phyloP scores from a whole-genome alignment of 92 coral and sea anemone genomes.

The Phenganax marumi region DNA sequence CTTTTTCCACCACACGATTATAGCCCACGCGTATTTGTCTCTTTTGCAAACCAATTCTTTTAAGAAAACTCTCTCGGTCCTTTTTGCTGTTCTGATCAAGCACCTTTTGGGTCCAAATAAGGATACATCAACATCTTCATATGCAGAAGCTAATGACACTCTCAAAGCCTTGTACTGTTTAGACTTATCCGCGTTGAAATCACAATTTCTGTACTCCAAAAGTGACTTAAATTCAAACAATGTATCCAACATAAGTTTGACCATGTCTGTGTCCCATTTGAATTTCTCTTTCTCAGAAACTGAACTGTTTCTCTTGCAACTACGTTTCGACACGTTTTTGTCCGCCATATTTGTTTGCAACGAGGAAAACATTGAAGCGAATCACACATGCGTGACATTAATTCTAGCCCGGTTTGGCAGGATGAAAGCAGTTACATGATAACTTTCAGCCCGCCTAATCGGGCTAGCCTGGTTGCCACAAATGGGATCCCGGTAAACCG shows the following conservation, averaged over 20 bases:
- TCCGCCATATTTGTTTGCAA: constrained; percentile 1
- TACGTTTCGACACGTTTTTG: neutral
- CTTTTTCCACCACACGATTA: constrained; percentile 6
- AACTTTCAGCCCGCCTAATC: constrained; percentile 36
- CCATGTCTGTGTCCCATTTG: constrained; percentile 1
- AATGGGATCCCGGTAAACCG: neutral
- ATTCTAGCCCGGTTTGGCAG: neutral
- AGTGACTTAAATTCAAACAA: neutral
- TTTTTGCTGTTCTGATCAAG: neutral
- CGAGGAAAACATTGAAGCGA: neutral
- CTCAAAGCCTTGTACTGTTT: neutral
- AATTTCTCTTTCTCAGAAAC: neutral
- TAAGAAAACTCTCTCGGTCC: neutral
- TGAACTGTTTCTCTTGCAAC: neutral
- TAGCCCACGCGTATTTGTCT: constrained; percentile 11
- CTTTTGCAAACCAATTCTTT: neutral
- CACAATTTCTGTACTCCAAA: neutral
- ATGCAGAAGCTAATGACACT: neutral
- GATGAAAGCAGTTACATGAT: constrained; percentile 29
- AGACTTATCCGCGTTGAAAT: neutral
- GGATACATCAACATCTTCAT: neutral
- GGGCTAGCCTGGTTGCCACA: constrained; percentile 34
- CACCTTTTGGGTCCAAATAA: too few species aligned
- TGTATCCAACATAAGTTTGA: neutral
- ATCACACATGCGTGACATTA: neutral